Evolutionary conservation across 1,140 invertebrate species (phyloP), one percentile per base, ranked within the genome.

Genomic region (Tenebrio molitor): DNA sequence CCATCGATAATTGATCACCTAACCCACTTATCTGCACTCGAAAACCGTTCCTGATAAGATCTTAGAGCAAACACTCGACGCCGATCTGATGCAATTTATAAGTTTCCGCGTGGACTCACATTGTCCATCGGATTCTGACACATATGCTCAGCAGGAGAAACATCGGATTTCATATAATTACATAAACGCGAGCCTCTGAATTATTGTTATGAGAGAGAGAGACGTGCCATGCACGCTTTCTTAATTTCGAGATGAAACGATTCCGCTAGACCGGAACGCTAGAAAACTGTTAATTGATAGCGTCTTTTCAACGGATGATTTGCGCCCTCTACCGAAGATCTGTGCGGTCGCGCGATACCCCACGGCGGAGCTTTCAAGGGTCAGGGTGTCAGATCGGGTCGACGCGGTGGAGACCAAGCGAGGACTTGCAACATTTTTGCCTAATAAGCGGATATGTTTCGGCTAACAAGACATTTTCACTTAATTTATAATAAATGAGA

Each of bases 111-210:
- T n/a, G n/a, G n/a, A n/a, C n/a, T n/a, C n/a, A n/a, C n/a, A n/a
- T n/a, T n/a, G n/a, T n/a, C n/a, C n/a, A n/a, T n/a, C n/a, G n/a
- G n/a, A n/a, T n/a, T n/a, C n/a, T n/a, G n/a, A n/a, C n/a, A n/a
- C n/a, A 58, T 58, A 58, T 58, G 50, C 19, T 58, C 23, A 58
- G 15, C 36, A 12, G 12, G 42, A 44, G 23, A 66, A 58, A 58
- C 50, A 42, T 44, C 62, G 25, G 64, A 71, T 71, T 71, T 71
- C 69, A 71, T 71, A 71, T 71, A 71, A 71, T 71, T 71, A 71
- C 69, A 71, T 71, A 71, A 71, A 71, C 41, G 17, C 58, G 41
- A 62, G 62, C 34, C 44, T 64, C 21, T 63, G 62, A 71, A 64
- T 71, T 71, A 71, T 71, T 71, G 41, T 71, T 71, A 64, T 71